Percentiles rank a stretch among this genome's conserved stretches.
These are phyloP conservation scores for Abrostola tripartita DNA, from an alignment of 2,888 invertebrate species.

Conservation along the genomic window DNA sequence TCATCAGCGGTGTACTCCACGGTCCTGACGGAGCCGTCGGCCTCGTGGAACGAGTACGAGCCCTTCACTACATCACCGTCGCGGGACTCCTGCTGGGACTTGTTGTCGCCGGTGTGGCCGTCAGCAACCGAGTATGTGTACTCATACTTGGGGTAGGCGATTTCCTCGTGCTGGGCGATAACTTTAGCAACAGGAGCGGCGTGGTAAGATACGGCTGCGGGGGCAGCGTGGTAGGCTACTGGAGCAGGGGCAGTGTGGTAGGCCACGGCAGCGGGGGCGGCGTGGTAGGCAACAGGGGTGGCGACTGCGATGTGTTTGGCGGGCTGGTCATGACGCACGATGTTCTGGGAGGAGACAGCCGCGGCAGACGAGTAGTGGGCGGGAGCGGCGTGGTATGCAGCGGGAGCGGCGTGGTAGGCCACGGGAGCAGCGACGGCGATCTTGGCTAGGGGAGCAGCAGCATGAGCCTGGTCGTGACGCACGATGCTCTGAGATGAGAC, in stretches of 20 bases:
- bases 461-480: slow-evolving; percentile 69
- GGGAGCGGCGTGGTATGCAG: slow-evolving; percentile 58
- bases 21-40: slow-evolving; percentile 83
- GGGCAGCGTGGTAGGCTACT: slow-evolving; percentile 79
- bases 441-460: slow-evolving; percentile 50
- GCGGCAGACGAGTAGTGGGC: slow-evolving; percentile 52
- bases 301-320: slow-evolving; percentile 20
- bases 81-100: slow-evolving; percentile 82
- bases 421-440: slow-evolving; percentile 52
- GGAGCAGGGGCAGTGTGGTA: slow-evolving; percentile 52
- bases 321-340: slow-evolving; percentile 40
- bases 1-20: slow-evolving; percentile 85
- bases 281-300: slow-evolving; percentile 45
- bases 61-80: slow-evolving; percentile 85
- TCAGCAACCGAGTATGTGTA: slow-evolving; percentile 86
- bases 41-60: slow-evolving; percentile 81
- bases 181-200: slow-evolving; percentile 69
- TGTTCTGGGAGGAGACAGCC: slow-evolving; percentile 45
- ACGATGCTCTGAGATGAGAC: slow-evolving; percentile 79
- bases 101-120: slow-evolving; percentile 85
- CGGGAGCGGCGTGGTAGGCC: slow-evolving; percentile 25
- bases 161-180: slow-evolving; percentile 55
- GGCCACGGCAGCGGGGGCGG: slow-evolving; percentile 54
- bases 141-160: slow-evolving; percentile 71
- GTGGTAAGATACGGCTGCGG: slow-evolving; percentile 78